Conservation (phyloP, 2,888 invertebrate genomes). For the Plebejus anna region DNA sequence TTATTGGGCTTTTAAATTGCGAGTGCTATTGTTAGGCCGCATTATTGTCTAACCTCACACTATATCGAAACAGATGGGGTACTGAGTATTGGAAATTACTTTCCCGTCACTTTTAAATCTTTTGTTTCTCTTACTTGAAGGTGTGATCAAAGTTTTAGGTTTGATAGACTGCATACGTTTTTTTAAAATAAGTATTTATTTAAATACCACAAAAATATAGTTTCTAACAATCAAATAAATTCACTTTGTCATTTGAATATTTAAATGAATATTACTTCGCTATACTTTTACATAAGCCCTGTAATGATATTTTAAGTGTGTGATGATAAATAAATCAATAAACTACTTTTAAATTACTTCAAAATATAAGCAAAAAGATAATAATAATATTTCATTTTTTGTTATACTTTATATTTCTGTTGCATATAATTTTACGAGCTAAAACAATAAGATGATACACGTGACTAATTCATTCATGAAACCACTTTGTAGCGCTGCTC, state of each 20-base stretch:
- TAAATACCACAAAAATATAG: too few relatives aligned
- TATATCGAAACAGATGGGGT: neutral
- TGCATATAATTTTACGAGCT: neutral
- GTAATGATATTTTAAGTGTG: too few relatives aligned
- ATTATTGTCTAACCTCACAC: constrained; percentile 17
- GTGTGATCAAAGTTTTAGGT: neutral
- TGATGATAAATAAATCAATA: too few relatives aligned
- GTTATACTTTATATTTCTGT: neutral
- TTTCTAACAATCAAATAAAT: too few relatives aligned
- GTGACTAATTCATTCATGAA: constrained; percentile 2
- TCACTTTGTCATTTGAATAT: too few relatives aligned
- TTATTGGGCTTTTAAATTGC: constrained; percentile 22
- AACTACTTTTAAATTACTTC: neutral
- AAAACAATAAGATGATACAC: neutral
- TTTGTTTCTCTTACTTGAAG: neutral
- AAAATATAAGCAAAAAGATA: neutral
- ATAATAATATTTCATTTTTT: too few relatives aligned
- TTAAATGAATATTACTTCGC: too few relatives aligned
- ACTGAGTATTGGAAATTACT: neutral
- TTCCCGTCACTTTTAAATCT: neutral
- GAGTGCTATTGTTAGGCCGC: neutral
- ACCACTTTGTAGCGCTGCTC: neutral
- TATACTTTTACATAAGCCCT: too few relatives aligned
- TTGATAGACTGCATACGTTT: too few relatives aligned
- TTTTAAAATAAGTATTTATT: too few relatives aligned